Evolutionary conservation across 2,113 vertebrate species (phyloP).

Genomic region (Pipa parva): DNA sequence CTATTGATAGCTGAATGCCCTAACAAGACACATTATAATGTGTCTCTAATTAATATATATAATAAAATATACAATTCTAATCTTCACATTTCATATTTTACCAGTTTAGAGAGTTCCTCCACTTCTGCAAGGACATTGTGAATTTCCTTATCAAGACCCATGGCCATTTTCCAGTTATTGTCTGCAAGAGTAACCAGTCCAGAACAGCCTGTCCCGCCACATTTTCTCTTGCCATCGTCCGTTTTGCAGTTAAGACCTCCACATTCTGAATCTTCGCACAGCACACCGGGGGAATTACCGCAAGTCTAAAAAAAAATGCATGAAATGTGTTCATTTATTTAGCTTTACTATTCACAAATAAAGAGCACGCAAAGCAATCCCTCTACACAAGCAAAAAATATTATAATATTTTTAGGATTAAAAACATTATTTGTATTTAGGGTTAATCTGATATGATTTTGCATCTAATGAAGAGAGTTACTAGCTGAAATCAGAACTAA

Average conservation of each 20-base stretch:
- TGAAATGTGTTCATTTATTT: not conserved
- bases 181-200: conserved; percentile 72
- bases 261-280: conserved; percentile 69
- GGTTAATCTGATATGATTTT: no score
- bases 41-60: no score
- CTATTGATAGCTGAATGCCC: no score
- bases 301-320: conserved; percentile 70
- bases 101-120: conserved; percentile 89
- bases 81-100: conserved; percentile 53
- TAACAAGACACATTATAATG: no score
- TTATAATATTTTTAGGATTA: no score
- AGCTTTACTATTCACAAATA: no score
- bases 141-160: conserved; percentile 83
- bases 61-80: no score
- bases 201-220: conserved; percentile 78
- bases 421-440: no score
- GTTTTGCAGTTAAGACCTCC: conserved; percentile 78
- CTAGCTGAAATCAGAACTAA: no score
- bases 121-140: conserved; percentile 82
- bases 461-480: no score
- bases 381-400: no score
- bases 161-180: conserved; percentile 73
- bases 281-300: conserved; percentile 67
- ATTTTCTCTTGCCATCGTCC: conserved; percentile 66
- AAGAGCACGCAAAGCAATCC: no score